Evolutionary conservation across 2,888 invertebrate genomes (phyloP).

Genomic region (Iphiclides podalirius): DNA sequence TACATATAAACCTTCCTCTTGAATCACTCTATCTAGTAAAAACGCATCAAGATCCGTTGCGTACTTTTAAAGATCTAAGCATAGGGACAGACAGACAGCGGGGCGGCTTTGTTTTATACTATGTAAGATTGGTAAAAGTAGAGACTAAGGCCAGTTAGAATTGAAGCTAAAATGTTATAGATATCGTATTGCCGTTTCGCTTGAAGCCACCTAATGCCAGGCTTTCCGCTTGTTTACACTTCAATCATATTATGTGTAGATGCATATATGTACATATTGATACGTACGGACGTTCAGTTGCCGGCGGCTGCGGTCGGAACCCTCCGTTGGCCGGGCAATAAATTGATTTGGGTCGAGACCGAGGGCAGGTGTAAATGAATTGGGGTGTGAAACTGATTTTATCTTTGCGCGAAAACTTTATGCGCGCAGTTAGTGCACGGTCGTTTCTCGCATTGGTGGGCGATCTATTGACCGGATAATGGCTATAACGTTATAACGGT

Average conservation of each 20-base stretch:
- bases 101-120: too few species aligned
- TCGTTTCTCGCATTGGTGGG: not conserved
- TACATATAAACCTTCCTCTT: too few species aligned
- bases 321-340: constrained; percentile 23
- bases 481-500: too few species aligned
- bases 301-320: constrained; percentile 16
- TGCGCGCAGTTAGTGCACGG: constrained; percentile 4
- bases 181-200: not conserved
- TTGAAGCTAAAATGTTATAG: too few species aligned
- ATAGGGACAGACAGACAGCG: too few species aligned
- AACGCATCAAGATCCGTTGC: too few species aligned
- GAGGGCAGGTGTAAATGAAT: constrained; percentile 48
- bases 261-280: not conserved
- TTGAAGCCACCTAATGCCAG: constrained; percentile 1
- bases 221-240: constrained; percentile 11
- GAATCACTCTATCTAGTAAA: too few species aligned
- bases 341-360: constrained; percentile 48
- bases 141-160: too few species aligned
- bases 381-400: constrained; percentile 38
- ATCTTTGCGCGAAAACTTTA: constrained; percentile 16
- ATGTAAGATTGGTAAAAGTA: too few species aligned
- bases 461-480: constrained; percentile 4
- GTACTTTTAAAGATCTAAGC: too few species aligned
- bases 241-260: constrained; percentile 6
- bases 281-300: constrained; percentile 1